Percentiles rank a stretch among this genome's conserved stretches.
Evolutionary conservation across 2,888 invertebrate genomes (phyloP).

Genomic region (Synanthedon tipuliformis): DNA sequence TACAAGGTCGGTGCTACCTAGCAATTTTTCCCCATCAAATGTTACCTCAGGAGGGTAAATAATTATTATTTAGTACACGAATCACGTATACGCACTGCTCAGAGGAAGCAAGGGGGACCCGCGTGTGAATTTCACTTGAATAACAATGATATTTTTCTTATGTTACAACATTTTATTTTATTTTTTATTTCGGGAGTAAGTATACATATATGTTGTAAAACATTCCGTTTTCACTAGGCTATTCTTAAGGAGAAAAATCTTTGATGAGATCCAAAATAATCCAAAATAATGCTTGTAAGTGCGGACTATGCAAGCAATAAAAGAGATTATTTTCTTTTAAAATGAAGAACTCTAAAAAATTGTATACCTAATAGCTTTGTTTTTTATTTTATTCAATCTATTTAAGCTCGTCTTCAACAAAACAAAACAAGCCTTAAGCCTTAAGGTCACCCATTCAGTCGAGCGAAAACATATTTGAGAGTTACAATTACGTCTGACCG

Average conservation of each 20-base stretch:
- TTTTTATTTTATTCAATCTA: too few relatives aligned
- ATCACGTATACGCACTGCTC: conserved; percentile 12
- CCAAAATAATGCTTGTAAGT: too few relatives aligned
- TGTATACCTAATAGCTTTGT: too few relatives aligned
- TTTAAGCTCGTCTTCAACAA: background rate
- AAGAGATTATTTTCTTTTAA: too few relatives aligned
- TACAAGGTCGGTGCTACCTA: background rate
- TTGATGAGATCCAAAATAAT: too few relatives aligned
- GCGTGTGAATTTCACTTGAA: conserved; percentile 41
- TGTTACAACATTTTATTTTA: conserved; percentile 11
- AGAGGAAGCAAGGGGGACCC: conserved; percentile 4
- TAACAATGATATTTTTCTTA: conserved; percentile 38
- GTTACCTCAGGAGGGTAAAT: conserved; percentile 13
- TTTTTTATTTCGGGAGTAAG: too few relatives aligned
- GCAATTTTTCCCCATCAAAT: conserved; percentile 8
- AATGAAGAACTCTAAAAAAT: too few relatives aligned
- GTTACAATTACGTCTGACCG: background rate
- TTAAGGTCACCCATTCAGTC: background rate
- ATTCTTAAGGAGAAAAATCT: too few relatives aligned
- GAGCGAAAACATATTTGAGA: background rate
- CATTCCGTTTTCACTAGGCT: too few relatives aligned
- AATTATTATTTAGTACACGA: conserved; percentile 26
- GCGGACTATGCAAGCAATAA: too few relatives aligned
- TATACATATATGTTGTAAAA: too few relatives aligned
- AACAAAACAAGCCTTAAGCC: background rate